Evolutionary conservation across 2,797 vertebrate species (phyloP).

Genomic region (Gorsachius magnificus): DNA sequence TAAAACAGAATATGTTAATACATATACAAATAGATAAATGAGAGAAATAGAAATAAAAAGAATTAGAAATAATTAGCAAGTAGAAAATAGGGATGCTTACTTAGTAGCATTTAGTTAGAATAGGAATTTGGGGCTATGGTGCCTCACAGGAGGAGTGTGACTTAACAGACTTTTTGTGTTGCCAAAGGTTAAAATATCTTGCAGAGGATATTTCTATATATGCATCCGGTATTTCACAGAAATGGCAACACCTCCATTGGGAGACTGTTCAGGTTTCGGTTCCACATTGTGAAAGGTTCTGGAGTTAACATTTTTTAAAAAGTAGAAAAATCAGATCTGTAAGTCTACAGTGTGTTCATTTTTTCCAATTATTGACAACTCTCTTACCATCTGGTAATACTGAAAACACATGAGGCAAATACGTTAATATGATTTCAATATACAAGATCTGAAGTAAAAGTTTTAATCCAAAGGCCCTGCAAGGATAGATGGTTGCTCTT

Average conservation of each 20-base stretch:
- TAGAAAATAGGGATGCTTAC: neutral
- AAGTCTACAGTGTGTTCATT: neutral
- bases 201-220: neutral
- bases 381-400: neutral
- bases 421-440: neutral
- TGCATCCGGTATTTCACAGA: neutral
- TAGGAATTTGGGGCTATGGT: neutral
- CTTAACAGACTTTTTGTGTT: neutral
- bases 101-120: neutral
- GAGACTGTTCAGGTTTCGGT: neutral
- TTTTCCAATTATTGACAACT: neutral
- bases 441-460: neutral
- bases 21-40: neutral
- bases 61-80: neutral
- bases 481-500: neutral
- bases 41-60: neutral
- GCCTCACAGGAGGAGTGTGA: neutral
- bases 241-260: neutral
- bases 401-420: neutral
- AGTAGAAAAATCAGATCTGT: neutral
- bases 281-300: neutral
- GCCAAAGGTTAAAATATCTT: neutral
- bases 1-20: neutral
- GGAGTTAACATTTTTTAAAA: neutral
- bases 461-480: neutral